phyloP scores from a whole-genome alignment of 2,888 invertebrate species.

The Brenthis hecate region DNA sequence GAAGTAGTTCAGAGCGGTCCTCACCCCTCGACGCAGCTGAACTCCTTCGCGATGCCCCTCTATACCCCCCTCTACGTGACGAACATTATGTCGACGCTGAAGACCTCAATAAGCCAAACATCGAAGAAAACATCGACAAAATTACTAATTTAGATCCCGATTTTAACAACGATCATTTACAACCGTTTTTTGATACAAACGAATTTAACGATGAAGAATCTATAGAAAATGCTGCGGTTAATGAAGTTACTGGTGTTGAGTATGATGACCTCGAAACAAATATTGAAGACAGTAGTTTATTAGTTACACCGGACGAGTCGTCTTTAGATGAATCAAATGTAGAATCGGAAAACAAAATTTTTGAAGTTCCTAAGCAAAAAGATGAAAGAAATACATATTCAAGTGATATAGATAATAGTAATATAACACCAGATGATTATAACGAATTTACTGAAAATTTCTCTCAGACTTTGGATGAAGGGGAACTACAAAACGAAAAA shows the following conservation, averaged over 20 bases:
- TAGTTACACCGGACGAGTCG: constrained; percentile 50
- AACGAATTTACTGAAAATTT: constrained; percentile 29
- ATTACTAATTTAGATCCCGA: constrained; percentile 32
- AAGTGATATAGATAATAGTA: constrained; percentile 30
- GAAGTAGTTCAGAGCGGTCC: constrained; percentile 61
- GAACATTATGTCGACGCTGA: constrained; percentile 35
- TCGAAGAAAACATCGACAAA: constrained; percentile 40
- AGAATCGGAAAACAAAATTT: constrained; percentile 26
- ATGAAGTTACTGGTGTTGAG: constrained; percentile 33
- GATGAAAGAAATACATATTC: constrained; percentile 16
- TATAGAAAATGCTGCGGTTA: constrained; percentile 32
- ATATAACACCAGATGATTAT: constrained; percentile 28
- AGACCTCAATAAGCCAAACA: constrained; percentile 40
- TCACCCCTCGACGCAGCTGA: constrained; percentile 58
- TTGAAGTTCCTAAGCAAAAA: constrained; percentile 25
- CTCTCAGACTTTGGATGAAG: constrained; percentile 23
- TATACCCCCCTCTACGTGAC: constrained; percentile 58
- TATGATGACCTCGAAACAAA: constrained; percentile 53
- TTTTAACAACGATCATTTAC: constrained; percentile 28
- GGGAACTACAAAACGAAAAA: constrained; percentile 28
- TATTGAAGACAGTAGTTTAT: constrained; percentile 52
- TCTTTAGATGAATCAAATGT: constrained; percentile 22
- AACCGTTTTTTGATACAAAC: constrained; percentile 39
- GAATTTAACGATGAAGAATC: constrained; percentile 35
- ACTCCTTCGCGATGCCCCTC: constrained; percentile 63